Base-by-base conservation (phyloP, 1,140 invertebrate genomes). In the Drosophila seguyi region DNA sequence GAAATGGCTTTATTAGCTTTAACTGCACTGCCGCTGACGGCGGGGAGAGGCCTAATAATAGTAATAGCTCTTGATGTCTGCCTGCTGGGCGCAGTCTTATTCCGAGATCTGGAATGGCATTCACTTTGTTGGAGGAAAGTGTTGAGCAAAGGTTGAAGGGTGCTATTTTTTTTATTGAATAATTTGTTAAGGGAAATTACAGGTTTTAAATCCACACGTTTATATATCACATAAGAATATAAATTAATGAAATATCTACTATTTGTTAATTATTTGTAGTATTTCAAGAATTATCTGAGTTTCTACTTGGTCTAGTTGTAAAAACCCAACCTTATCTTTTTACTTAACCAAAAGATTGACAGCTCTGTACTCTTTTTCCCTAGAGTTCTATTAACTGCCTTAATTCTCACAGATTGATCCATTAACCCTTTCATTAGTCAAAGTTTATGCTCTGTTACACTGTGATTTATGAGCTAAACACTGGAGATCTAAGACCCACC, bases 1-100 rank as follows among this genome's bases (percentile, higher is more conserved):
- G 84, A 88, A 88, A 88, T 88, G 81, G 84, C 84, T 88, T 88
- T 87, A 88, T 88, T 88, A 90, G 84, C 80, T 73, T 88, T 59
- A 59, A 59, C 69, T 60, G 61, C 39, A 29, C 25, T 41, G 42
- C 57, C 62, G 31, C 39, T 44, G 57, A 57, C 44, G 62, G 31
- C 57, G 56, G 42, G n/a, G 31, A 65, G 63, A 75, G 50, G 59
- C 73, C 68, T 82, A 82, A 82, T 82, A 82, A 82, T 82, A 82
- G 79, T 81, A 78, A 80, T 85, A 66, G 81, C 42, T 75, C 34
- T 36, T 73, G 68, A 83, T 84, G 71, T 76, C 81, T 85, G 68
- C 45, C 53, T 71, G 67, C 39, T 79, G 68, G 42, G 59, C 66
- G 45, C 47, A 38, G 59, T 72, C 20, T 39, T 47, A 52, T 47